A percentile compares a stretch with the other conserved stretches of the same genome.
phyloP scores from a whole-genome alignment of 2,888 invertebrate species.

The Agrochola litura region DNA sequence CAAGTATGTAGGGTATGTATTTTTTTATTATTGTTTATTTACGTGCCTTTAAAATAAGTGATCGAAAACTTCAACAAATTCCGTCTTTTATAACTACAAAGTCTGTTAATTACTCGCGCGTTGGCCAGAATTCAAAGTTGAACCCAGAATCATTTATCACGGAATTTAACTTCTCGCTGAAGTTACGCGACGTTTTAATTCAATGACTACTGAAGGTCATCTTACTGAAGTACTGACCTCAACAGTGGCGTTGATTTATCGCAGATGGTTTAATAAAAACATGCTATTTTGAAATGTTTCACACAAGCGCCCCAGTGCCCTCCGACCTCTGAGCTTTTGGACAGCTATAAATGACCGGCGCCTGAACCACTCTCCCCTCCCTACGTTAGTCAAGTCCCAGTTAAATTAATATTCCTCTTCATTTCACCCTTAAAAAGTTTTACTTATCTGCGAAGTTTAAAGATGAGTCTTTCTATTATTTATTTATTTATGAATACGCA shows the following conservation, averaged over 20 bases:
- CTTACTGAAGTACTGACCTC: constrained; percentile 30
- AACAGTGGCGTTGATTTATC: constrained; percentile 48
- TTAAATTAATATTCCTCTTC: constrained; percentile 47
- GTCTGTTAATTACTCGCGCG: constrained; percentile 52
- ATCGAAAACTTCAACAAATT: constrained; percentile 19
- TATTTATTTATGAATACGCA: not conserved
- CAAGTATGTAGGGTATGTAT: not conserved
- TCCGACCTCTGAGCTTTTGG: constrained; percentile 40
- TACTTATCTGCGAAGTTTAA: constrained; percentile 29
- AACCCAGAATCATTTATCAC: constrained; percentile 52
- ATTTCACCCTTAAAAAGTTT: constrained; percentile 45
- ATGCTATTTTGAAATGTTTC: constrained; percentile 44
- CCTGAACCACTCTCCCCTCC: constrained; percentile 15
- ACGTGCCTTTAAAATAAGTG: not conserved
- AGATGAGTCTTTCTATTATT: constrained; percentile 33
- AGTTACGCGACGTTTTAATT: constrained; percentile 34
- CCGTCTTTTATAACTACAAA: constrained; percentile 23
- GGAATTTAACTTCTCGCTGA: constrained; percentile 38
- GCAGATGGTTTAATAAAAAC: constrained; percentile 48
- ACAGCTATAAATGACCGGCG: constrained; percentile 58
- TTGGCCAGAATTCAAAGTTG: constrained; percentile 42
- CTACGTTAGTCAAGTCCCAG: constrained; percentile 25
- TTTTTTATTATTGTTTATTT: not conserved
- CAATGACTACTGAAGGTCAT: constrained; percentile 38
- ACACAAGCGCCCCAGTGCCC: constrained; percentile 33